phyloP scores from a whole-genome alignment of 2,888 invertebrate species.

The Acleris sparsana region DNA sequence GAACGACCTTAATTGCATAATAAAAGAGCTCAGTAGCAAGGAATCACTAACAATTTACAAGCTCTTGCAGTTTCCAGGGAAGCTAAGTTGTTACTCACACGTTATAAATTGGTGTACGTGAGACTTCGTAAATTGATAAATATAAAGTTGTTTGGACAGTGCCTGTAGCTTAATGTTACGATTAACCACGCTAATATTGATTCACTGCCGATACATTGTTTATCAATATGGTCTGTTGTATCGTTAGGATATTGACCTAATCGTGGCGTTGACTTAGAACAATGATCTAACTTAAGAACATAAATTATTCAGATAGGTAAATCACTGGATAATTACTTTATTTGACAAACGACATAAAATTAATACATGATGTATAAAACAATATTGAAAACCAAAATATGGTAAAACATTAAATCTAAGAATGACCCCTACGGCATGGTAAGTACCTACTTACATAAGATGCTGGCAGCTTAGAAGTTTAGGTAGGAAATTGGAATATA shows the following conservation, averaged over 20 bases:
- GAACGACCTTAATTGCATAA: neutral
- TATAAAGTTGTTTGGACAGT: slow-evolving; percentile 11
- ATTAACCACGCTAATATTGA: slow-evolving; percentile 69
- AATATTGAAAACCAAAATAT: too few relatives aligned
- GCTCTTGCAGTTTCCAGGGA: too few relatives aligned
- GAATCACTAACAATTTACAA: too few relatives aligned
- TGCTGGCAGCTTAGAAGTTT: too few relatives aligned
- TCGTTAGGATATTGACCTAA: slow-evolving; percentile 38
- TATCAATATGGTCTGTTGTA: slow-evolving; percentile 45
- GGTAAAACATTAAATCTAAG: too few relatives aligned
- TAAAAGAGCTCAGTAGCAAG: too few relatives aligned
- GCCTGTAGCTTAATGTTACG: slow-evolving; percentile 53
- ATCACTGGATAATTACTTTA: slow-evolving; percentile 55
- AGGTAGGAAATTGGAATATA: slow-evolving; percentile 31
- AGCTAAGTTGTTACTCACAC: too few relatives aligned
- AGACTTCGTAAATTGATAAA: neutral
- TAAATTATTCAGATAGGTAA: neutral
- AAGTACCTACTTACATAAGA: too few relatives aligned
- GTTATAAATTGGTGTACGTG: slow-evolving; percentile 1
- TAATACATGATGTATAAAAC: too few relatives aligned
- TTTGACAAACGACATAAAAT: slow-evolving; percentile 36
- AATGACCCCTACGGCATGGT: too few relatives aligned
- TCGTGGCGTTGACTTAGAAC: slow-evolving; percentile 3
- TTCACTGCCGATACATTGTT: slow-evolving; percentile 58
- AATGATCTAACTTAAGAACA: neutral